Percentiles rank a stretch among this genome's conserved stretches.
Evolutionary conservation across 1,140 invertebrate species (phyloP).

Genomic region (Acyrthosiphon pisum): DNA sequence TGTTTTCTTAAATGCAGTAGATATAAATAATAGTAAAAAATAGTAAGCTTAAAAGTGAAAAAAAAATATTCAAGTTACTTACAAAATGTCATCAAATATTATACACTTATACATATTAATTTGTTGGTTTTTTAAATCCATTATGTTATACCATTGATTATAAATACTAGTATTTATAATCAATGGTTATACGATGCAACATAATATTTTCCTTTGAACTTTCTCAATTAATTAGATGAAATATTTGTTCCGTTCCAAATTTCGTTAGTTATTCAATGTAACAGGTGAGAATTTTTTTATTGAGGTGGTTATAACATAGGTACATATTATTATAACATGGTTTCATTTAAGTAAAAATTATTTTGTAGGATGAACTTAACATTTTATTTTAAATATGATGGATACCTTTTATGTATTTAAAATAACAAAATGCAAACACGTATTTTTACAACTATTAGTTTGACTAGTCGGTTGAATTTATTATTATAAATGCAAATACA

Average conservation of each 20-base stretch:
- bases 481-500: too few relatives aligned
- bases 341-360: background rate
- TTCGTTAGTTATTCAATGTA: background rate
- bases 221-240: background rate
- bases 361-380: too few relatives aligned
- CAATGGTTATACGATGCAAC: background rate
- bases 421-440: background rate
- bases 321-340: background rate
- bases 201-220: background rate
- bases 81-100: background rate
- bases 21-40: background rate
- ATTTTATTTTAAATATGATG: background rate
- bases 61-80: background rate
- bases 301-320: background rate
- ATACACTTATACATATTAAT: background rate
- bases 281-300: background rate
- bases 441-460: background rate
- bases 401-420: background rate
- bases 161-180: too few relatives aligned
- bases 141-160: too few relatives aligned
- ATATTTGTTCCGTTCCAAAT: background rate
- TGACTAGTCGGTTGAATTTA: background rate
- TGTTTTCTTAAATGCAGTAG: background rate
- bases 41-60: background rate
- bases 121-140: background rate